Conservation (phyloP, 2,888 invertebrate genomes). For the Machimus rusticus region DNA sequence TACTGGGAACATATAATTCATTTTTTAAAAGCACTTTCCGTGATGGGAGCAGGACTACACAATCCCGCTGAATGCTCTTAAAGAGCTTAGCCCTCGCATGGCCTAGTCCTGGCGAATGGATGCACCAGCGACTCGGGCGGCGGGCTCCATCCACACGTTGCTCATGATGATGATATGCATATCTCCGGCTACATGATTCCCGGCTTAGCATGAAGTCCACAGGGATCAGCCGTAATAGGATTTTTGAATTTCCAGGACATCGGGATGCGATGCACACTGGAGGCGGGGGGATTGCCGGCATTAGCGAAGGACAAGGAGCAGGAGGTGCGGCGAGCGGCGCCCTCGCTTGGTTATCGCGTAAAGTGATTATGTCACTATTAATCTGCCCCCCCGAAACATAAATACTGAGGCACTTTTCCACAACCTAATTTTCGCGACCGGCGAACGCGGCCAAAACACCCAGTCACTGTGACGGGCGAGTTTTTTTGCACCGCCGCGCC, state of each 20-base stretch:
- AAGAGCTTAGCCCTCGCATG: constrained; percentile 29
- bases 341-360: background rate
- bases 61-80: constrained; percentile 21
- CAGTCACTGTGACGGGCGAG: background rate
- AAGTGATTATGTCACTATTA: constrained; percentile 36
- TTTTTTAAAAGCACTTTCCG: constrained; percentile 41
- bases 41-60: constrained; percentile 39
- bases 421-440: background rate
- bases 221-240: constrained; percentile 40
- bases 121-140: constrained; percentile 11
- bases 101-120: constrained; percentile 28
- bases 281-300: background rate
- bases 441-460: background rate
- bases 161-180: constrained; percentile 41
- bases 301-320: background rate
- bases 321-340: background rate
- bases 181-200: constrained; percentile 33
- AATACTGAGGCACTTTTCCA: background rate
- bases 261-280: constrained; percentile 5
- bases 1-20: constrained; percentile 37
- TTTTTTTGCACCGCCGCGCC: background rate
- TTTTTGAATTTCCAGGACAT: constrained; percentile 36
- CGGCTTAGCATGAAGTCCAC: constrained; percentile 36
- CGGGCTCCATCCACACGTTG: constrained; percentile 34
- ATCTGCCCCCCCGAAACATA: background rate